Conservation (phyloP, 23 tunicate species). For the Halocynthia aurantium region DNA sequence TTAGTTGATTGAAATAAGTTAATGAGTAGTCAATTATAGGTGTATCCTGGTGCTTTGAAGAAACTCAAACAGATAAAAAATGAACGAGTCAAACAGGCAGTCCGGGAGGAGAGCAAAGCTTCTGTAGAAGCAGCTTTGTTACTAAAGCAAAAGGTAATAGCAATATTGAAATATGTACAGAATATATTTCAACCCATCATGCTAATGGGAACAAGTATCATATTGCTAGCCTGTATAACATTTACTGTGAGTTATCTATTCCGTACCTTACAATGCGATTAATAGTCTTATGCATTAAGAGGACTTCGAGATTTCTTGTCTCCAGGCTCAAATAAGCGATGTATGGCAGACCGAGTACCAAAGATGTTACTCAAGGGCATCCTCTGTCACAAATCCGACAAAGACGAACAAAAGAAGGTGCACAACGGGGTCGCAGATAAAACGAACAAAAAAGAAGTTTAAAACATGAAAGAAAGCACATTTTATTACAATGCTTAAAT, state of each 20-base stretch:
- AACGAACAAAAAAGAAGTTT: too few species aligned
- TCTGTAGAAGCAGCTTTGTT: slow-evolving; percentile 22
- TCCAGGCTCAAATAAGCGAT: background rate
- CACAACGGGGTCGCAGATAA: too few species aligned
- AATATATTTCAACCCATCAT: too few species aligned
- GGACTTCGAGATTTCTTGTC: background rate
- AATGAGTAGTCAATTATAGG: slow-evolving; percentile 16
- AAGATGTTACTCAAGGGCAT: slow-evolving; percentile 57
- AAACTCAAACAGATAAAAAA: slow-evolving; percentile 32
- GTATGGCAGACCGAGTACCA: slow-evolving; percentile 79
- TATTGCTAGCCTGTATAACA: background rate
- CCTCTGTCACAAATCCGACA: too few species aligned
- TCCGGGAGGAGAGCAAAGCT: slow-evolving; percentile 24
- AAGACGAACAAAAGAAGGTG: too few species aligned
- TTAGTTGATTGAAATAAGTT: too few species aligned
- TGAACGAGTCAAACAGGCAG: slow-evolving; percentile 22
- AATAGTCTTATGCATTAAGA: too few species aligned
- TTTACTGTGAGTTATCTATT: background rate
- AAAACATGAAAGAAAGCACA: too few species aligned
- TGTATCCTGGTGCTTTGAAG: slow-evolving; percentile 59
- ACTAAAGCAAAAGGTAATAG: slow-evolving; percentile 13
- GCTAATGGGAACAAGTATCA: background rate
- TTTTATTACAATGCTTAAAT: too few species aligned
- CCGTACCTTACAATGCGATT: too few species aligned
- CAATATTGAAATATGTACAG: background rate